These are phyloP conservation scores for Leguminivora glycinivorella DNA, from an alignment of 1,140 invertebrate genomes.

Conservation along the genomic window DNA sequence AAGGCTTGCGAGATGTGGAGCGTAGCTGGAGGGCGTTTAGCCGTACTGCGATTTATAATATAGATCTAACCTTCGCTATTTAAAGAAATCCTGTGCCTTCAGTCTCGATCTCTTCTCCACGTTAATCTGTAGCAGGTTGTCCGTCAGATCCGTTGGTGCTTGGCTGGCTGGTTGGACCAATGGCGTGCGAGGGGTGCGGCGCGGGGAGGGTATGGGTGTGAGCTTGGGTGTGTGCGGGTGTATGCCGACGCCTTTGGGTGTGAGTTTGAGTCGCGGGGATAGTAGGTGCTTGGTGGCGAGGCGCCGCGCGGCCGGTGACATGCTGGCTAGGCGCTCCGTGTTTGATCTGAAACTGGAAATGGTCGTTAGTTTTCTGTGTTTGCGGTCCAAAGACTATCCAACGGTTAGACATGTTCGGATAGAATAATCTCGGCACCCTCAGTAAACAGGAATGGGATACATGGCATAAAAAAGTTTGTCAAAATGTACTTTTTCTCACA, in stretches of 20 bases:
- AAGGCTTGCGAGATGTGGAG: too few relatives aligned
- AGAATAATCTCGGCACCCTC: too few relatives aligned
- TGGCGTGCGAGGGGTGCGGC: slow-evolving; percentile 53
- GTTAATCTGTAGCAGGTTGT: slow-evolving; percentile 87
- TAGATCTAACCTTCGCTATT: slow-evolving; percentile 32
- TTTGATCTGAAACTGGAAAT: slow-evolving; percentile 79
- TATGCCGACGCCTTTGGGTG: slow-evolving; percentile 61
- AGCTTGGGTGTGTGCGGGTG: slow-evolving; percentile 57
- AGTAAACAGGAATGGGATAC: too few relatives aligned
- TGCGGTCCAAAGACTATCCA: too few relatives aligned
- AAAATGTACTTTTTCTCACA: too few relatives aligned
- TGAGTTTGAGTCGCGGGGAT: slow-evolving; percentile 72
- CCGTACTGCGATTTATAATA: too few relatives aligned
- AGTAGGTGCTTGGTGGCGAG: slow-evolving; percentile 82
- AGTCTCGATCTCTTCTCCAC: slow-evolving; percentile 82
- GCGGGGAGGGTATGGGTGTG: slow-evolving; percentile 67
- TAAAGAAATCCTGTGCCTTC: slow-evolving; percentile 83
- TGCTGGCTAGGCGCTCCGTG: slow-evolving; percentile 89
- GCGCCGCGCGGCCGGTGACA: slow-evolving; percentile 96
- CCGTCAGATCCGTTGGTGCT: slow-evolving; percentile 80
- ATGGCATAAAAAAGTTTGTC: too few relatives aligned
- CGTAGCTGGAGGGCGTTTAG: too few relatives aligned
- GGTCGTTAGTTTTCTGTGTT: slow-evolving; percentile 56
- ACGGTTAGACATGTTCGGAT: too few relatives aligned
- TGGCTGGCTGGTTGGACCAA: slow-evolving; percentile 44